These are phyloP conservation scores for Pangasius macronema DNA, from an alignment of 2,797 vertebrate species.

Conservation along the genomic window DNA sequence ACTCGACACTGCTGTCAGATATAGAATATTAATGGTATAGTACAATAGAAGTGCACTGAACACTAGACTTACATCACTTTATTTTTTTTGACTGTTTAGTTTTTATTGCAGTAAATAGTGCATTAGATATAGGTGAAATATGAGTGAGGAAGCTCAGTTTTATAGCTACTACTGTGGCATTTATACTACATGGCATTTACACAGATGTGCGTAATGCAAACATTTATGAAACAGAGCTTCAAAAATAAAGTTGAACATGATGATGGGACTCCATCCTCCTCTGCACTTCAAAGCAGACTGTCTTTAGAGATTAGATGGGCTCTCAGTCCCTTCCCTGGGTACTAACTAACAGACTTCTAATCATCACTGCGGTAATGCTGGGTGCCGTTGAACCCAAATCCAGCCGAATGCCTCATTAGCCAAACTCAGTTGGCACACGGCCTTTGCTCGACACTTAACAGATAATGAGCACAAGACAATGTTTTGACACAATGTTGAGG, in stretches of 20 bases:
- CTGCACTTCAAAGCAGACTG: constrained; percentile 72
- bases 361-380: constrained; percentile 52
- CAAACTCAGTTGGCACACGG: constrained; percentile 62
- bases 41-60: neutral
- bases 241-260: constrained; percentile 65
- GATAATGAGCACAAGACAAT: constrained; percentile 54
- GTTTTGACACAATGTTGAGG: constrained; percentile 49
- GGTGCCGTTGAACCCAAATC: constrained; percentile 63
- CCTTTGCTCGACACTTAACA: constrained; percentile 66
- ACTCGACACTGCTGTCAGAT: neutral
- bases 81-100: neutral
- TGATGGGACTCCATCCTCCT: constrained; percentile 63
- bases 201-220: constrained; percentile 8
- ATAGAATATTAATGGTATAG: neutral
- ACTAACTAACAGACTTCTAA: constrained; percentile 53
- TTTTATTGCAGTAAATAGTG: neutral
- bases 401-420: constrained; percentile 74
- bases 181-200: constrained; percentile 32
- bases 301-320: constrained; percentile 72
- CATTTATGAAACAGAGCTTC: constrained; percentile 66
- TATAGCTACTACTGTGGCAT: neutral
- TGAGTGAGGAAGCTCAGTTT: neutral
- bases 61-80: neutral
- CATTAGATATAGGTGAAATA: neutral
- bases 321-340: constrained; percentile 49